Evolutionary conservation across 1,140 invertebrate species (phyloP), one percentile per base, ranked within the genome.

Genomic region (Drosophila prosaltans): DNA sequence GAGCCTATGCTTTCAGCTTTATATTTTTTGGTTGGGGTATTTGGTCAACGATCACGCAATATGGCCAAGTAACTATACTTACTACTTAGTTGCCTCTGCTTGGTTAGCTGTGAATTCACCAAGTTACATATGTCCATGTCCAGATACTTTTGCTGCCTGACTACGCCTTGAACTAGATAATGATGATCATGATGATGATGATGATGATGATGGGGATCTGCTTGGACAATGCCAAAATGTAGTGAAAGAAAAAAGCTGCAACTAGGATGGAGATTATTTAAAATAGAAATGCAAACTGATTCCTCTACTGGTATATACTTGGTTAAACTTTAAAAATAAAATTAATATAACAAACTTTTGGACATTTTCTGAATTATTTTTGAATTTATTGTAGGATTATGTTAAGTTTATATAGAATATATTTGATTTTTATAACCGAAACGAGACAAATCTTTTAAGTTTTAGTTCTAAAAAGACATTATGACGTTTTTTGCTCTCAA

Each of bases 91-190:
- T 21, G 41, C 57, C 24, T 71, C n/a, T 24, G 51, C 63, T 26
- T 36, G 45, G 54, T 65, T 73, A 81, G 74, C 82, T 81, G 82
- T 81, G 81, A 81, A 82, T 65, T 72, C 64, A 69, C 68, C 66
- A 72, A 51, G 59, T 81, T 88, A 86, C 82, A 86, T 88, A 80
- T 88, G 82, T 88, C 76, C 76, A 82, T 83, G 82, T 76, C 76
- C 80, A 80, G 78, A 75, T 51, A 51, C 43, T 62, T 40, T 76
- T 54, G 72, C 82, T 70, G 75, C 75, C 57, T 70, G 51, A 64
- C 64, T 78, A 78, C 72, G 72, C 75, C 68, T 62, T 24, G 41
- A n/a, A n/a, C 62, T 74, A 39, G 72, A 71, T 30, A 30, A 30
- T 66, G 43, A 48, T 26, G 72, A 74, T 76, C 39, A 74, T 76